Conservation (phyloP, 2,797 vertebrate species). For the Parambassis ranga region DNA sequence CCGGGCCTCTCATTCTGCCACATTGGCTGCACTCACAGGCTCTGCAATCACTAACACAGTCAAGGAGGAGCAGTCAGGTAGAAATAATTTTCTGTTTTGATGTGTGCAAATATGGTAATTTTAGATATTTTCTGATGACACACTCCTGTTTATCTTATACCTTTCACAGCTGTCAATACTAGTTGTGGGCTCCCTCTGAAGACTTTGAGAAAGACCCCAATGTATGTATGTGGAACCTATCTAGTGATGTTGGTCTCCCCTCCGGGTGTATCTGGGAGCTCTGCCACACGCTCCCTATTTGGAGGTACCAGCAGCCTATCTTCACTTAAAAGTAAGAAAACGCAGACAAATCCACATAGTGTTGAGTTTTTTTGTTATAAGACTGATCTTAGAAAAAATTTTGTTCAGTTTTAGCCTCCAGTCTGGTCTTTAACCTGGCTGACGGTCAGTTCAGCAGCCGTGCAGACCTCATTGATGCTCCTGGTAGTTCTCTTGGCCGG, state of each 20-base stretch:
- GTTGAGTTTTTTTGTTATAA: neutral
- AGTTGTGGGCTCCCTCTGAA: slow-evolving; percentile 97
- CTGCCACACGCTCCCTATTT: slow-evolving; percentile 96
- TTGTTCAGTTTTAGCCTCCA: slow-evolving; percentile 90
- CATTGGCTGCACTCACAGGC: slow-evolving; percentile 94
- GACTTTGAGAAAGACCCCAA: slow-evolving; percentile 92
- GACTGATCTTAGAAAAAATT: no score
- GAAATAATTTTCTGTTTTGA: no score
- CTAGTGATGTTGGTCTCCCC: slow-evolving; percentile 95
- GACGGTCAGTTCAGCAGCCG: slow-evolving; percentile 96
- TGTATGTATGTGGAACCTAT: slow-evolving; percentile 96
- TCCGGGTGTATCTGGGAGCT: slow-evolving; percentile 94
- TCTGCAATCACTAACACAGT: slow-evolving; percentile 97
- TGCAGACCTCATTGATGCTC: slow-evolving; percentile 96
- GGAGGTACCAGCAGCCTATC: slow-evolving; percentile 95
- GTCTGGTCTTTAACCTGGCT: slow-evolving; percentile 92
- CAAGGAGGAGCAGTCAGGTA: slow-evolving; percentile 98
- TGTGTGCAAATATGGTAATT: no score
- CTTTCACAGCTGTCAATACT: slow-evolving; percentile 87
- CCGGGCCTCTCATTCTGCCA: slow-evolving; percentile 95
- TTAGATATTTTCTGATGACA: neutral
- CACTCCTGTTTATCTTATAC: neutral
- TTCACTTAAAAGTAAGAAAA: slow-evolving; percentile 92
- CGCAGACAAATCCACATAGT: neutral
- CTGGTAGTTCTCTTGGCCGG: slow-evolving; percentile 94